Evolutionary conservation across 1,140 invertebrate genomes (phyloP).

Genomic region (Drosophila varians): DNA sequence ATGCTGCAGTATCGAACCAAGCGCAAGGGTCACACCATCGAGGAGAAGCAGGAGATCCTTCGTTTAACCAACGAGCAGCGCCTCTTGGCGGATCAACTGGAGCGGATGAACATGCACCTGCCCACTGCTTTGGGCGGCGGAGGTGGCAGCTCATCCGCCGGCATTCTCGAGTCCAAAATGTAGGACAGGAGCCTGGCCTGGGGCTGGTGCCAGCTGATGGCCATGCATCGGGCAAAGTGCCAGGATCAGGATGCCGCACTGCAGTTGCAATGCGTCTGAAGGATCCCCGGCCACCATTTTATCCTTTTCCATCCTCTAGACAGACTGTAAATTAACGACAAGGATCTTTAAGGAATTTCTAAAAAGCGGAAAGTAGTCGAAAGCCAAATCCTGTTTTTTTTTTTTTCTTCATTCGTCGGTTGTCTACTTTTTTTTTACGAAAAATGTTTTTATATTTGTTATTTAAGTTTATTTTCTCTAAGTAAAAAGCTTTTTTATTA

Average conservation of each 20-base stretch:
- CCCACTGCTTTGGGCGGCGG: background rate
- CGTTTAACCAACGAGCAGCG: constrained; percentile 86
- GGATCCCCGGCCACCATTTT: background rate
- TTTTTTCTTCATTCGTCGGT: background rate
- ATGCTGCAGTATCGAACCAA: constrained; percentile 90
- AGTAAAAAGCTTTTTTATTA: background rate
- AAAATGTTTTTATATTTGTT: background rate
- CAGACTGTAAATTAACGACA: constrained; percentile 44
- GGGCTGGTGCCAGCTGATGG: constrained; percentile 70
- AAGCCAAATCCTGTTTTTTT: background rate
- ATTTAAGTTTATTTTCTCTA: background rate
- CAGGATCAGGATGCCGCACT: constrained; percentile 42
- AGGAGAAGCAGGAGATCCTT: constrained; percentile 93
- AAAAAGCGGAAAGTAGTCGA: background rate
- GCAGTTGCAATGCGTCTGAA: constrained; percentile 54
- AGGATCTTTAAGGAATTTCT: background rate
- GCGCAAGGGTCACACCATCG: constrained; percentile 90
- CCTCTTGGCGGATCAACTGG: constrained; percentile 85
- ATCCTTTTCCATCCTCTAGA: constrained; percentile 1
- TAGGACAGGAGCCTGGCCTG: constrained; percentile 75
- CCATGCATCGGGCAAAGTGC: constrained; percentile 68
- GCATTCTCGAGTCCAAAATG: constrained; percentile 41
- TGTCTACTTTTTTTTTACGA: background rate
- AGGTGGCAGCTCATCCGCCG: background rate
- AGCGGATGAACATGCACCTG: constrained; percentile 62